A percentile compares a stretch with the other conserved stretches of the same genome.
phyloP scores from a whole-genome alignment of 1,140 invertebrate genomes.

The Yoshiicerus persimilis region DNA sequence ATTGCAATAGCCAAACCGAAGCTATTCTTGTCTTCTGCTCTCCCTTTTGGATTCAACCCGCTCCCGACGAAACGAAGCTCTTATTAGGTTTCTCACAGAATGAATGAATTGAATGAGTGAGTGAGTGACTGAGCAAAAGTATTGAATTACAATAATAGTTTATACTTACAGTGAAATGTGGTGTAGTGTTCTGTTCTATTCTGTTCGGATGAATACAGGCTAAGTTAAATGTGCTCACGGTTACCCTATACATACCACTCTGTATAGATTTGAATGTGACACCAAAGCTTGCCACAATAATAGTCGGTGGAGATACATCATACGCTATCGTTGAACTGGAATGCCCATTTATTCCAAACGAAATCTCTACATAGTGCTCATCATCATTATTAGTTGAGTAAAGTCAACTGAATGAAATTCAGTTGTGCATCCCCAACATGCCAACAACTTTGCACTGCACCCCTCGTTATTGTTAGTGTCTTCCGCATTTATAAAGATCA shows the following conservation, averaged over 20 bases:
- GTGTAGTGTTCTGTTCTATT: no score
- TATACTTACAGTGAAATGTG: not conserved
- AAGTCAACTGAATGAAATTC: not conserved
- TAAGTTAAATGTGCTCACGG: not conserved
- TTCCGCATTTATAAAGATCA: not conserved
- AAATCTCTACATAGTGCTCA: conserved; percentile 3
- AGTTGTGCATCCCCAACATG: not conserved
- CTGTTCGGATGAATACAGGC: not conserved
- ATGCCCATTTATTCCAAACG: not conserved
- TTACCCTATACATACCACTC: not conserved
- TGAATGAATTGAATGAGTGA: conserved; percentile 20
- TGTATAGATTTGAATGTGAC: not conserved
- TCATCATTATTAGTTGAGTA: conserved; percentile 7
- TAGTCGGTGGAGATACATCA: not conserved
- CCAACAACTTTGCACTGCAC: not conserved
- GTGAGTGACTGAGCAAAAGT: conserved; percentile 8
- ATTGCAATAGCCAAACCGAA: not conserved
- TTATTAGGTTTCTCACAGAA: conserved; percentile 7
- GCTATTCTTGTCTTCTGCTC: conserved; percentile 3
- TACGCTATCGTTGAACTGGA: not conserved
- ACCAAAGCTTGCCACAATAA: not conserved
- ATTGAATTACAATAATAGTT: conserved; percentile 23
- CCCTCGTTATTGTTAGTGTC: not conserved
- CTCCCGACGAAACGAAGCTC: not conserved
- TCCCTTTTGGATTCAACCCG: not conserved